Evolutionary conservation across 1,140 invertebrate species (phyloP).

Genomic region (Apis mellifera): DNA sequence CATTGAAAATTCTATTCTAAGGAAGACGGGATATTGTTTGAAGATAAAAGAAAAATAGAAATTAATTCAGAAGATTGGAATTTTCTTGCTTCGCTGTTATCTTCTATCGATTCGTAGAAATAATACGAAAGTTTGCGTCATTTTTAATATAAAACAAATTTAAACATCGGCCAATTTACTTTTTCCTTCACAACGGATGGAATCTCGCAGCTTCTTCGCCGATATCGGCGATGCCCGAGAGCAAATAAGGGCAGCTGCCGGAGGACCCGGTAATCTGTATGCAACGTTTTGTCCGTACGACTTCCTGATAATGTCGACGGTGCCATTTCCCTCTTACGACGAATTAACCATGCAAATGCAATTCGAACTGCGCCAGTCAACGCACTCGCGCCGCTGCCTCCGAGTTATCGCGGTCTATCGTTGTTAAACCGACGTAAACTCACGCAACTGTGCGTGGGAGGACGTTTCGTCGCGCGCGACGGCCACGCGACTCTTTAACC

Average conservation of each 20-base stretch:
- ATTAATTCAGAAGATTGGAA: too few species aligned
- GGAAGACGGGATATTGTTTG: too few species aligned
- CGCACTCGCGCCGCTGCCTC: slow-evolving; percentile 49
- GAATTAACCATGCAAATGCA: slow-evolving; percentile 64
- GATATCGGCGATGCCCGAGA: background rate
- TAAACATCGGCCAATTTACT: background rate
- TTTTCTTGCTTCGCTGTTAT: too few species aligned
- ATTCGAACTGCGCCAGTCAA: slow-evolving; percentile 59
- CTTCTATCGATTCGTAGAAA: too few species aligned
- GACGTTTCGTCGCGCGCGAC: slow-evolving; percentile 6
- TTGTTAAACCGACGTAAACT: slow-evolving; percentile 36
- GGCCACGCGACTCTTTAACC: background rate
- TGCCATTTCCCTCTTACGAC: slow-evolving; percentile 64
- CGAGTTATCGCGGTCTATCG: slow-evolving; percentile 23
- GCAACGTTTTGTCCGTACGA: slow-evolving; percentile 37
- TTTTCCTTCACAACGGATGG: background rate
- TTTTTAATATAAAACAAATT: background rate
- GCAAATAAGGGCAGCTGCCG: background rate
- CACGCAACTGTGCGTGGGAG: slow-evolving; percentile 56
- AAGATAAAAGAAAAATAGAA: too few species aligned
- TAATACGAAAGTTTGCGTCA: too few species aligned
- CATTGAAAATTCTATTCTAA: too few species aligned
- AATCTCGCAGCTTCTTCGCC: background rate
- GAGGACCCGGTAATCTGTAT: slow-evolving; percentile 37
- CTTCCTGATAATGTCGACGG: slow-evolving; percentile 60